These are phyloP conservation scores for Calycopis cecrops DNA, from an alignment of 1,140 invertebrate species.

Conservation along the genomic window DNA sequence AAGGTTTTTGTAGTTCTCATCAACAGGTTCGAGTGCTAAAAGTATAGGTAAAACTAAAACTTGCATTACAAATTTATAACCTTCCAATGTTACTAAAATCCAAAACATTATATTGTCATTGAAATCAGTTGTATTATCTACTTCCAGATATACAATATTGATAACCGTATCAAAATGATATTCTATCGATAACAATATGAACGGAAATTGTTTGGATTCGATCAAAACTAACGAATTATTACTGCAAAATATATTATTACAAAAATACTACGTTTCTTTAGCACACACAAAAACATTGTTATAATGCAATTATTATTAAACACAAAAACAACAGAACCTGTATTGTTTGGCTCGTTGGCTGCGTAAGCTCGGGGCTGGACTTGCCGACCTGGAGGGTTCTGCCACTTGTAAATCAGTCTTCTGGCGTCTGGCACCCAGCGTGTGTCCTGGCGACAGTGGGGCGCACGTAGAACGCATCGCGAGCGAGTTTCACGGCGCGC, in stretches of 20 bases:
- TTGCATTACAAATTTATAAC: no score
- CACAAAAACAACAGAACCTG: slow-evolving; percentile 44
- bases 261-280: no score
- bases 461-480: slow-evolving; percentile 52
- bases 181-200: background rate
- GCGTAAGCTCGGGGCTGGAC: slow-evolving; percentile 58
- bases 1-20: slow-evolving; percentile 6
- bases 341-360: slow-evolving; percentile 68
- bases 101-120: slow-evolving; percentile 10
- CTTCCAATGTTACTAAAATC: no score
- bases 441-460: slow-evolving; percentile 38
- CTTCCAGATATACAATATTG: background rate
- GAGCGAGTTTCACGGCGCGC: slow-evolving; percentile 62
- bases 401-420: slow-evolving; percentile 71
- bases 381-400: slow-evolving; percentile 55
- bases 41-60: background rate
- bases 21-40: background rate
- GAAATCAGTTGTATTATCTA: slow-evolving; percentile 5
- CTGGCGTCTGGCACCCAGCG: slow-evolving; percentile 60
- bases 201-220: no score
- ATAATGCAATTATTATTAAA: no score
- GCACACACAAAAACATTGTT: no score
- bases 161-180: slow-evolving; percentile 9
- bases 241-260: no score
- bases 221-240: no score